Conservation (phyloP, 2,113 vertebrate species). For the Loxodonta africana region DNA sequence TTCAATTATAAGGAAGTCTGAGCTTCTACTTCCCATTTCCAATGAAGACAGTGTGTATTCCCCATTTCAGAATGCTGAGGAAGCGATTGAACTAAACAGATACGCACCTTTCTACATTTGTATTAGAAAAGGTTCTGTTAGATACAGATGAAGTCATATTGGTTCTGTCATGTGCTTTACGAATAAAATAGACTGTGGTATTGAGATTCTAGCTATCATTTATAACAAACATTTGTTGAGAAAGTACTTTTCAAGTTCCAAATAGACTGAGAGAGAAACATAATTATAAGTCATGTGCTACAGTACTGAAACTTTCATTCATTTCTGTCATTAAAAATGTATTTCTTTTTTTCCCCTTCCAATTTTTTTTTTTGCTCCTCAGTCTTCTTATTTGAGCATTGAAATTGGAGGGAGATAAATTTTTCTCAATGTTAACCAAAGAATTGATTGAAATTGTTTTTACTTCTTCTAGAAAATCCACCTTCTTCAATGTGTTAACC, state of each 20-base stretch:
- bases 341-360: neutral
- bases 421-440: conserved; percentile 87
- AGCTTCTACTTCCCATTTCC: neutral
- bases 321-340: conserved; percentile 65
- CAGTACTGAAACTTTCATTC: conserved; percentile 12
- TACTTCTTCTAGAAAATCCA: conserved; percentile 94
- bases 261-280: conserved; percentile 31
- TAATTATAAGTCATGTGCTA: conserved; percentile 49
- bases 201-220: conserved; percentile 19
- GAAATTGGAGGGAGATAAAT: neutral
- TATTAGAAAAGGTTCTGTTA: conserved; percentile 20
- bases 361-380: conserved; percentile 51
- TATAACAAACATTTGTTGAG: conserved; percentile 51
- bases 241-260: conserved; percentile 58
- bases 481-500: conserved; percentile 98
- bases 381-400: conserved; percentile 31
- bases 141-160: conserved; percentile 24
- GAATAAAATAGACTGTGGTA: neutral
- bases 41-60: neutral
- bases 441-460: conserved; percentile 63
- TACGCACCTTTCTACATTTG: conserved; percentile 7
- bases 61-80: conserved; percentile 10
- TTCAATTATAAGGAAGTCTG: conserved; percentile 33
- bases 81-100: neutral
- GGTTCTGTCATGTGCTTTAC: neutral